Conservation (phyloP, 2,797 vertebrate genomes). For the Prionace glauca region DNA sequence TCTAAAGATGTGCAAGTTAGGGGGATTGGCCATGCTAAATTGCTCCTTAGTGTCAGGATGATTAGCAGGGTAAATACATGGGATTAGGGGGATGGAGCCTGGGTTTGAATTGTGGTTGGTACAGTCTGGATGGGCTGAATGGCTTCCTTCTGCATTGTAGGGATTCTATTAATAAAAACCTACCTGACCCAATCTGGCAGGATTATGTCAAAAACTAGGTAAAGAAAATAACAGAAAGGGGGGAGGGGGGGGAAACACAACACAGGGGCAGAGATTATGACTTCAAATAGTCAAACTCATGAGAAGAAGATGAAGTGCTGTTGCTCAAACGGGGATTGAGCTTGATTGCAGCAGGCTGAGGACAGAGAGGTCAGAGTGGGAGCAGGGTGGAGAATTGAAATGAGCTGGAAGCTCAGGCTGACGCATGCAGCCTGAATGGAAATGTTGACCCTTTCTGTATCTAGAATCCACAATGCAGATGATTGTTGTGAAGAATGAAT, state of each 20-base stretch:
- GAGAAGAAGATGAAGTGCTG: neutral
- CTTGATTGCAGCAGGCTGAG: neutral
- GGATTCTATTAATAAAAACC: too few relatives aligned
- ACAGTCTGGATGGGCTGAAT: too few relatives aligned
- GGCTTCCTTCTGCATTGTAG: too few relatives aligned
- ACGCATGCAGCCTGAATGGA: neutral
- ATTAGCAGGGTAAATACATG: too few relatives aligned
- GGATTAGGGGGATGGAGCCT: too few relatives aligned
- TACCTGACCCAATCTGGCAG: too few relatives aligned
- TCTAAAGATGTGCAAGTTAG: too few relatives aligned
- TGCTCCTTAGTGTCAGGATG: too few relatives aligned
- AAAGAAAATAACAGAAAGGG: too few relatives aligned
- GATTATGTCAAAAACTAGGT: neutral
- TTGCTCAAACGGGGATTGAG: neutral
- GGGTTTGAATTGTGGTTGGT: too few relatives aligned
- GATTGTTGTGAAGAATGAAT: neutral
- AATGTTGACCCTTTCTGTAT: neutral
- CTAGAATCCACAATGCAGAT: neutral
- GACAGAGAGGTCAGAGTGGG: neutral
- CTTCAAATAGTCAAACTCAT: neutral
- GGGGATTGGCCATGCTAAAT: too few relatives aligned
- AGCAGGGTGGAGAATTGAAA: neutral
- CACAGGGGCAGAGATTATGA: neutral
- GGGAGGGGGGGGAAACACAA: neutral
- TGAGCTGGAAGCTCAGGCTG: neutral